These are phyloP conservation scores for Macroteleia sp. DNA, from an alignment of 2,888 invertebrate species.

Conservation along the genomic window DNA sequence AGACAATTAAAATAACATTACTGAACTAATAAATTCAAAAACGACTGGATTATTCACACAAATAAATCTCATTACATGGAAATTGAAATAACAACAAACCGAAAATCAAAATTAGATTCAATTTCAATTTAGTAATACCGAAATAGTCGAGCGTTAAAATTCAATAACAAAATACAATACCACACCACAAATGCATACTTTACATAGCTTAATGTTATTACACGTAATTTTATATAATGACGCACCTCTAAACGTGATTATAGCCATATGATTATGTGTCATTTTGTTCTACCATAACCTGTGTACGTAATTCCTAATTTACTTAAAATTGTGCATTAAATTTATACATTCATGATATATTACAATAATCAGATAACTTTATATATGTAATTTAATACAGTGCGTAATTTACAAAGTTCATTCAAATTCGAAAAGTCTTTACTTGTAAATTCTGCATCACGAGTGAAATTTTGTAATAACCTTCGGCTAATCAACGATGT, in stretches of 20 bases:
- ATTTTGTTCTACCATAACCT: constrained; percentile 20
- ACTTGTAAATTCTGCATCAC: too few species aligned
- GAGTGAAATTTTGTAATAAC: too few species aligned
- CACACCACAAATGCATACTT: constrained; percentile 23
- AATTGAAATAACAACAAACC: neutral
- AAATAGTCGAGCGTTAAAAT: constrained; percentile 11
- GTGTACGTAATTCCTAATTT: constrained; percentile 25
- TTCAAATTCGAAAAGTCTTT: too few species aligned
- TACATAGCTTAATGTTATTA: constrained; percentile 40
- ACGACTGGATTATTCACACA: neutral
- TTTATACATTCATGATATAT: constrained; percentile 19
- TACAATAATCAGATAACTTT: constrained; percentile 39
- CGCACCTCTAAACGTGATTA: constrained; percentile 40
- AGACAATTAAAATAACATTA: neutral
- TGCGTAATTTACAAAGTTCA: too few species aligned
- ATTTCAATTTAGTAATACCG: neutral
- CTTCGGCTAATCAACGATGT: too few species aligned
- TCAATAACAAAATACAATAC: constrained; percentile 23
- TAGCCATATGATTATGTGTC: constrained; percentile 42
- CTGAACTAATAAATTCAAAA: neutral
- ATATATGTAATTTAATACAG: too few species aligned
- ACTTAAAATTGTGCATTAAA: constrained; percentile 44
- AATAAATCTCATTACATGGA: neutral
- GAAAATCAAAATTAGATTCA: neutral
- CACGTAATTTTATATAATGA: constrained; percentile 39